Base-by-base conservation (phyloP, 2,113 vertebrate genomes). In the Maylandia zebra region DNA sequence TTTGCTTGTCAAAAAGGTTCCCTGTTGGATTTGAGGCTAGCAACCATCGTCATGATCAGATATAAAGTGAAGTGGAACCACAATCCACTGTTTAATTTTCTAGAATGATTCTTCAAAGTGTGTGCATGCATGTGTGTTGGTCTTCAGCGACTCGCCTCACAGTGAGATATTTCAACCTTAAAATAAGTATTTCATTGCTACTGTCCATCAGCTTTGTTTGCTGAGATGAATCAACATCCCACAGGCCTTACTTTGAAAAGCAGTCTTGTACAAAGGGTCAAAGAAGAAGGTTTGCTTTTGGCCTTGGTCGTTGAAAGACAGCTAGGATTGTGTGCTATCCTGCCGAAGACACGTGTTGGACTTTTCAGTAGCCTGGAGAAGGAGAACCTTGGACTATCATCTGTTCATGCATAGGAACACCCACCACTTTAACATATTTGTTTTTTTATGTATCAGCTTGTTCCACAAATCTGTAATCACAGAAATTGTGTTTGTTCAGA, bases 311-410 rank as follows among this genome's bases (percentile, higher is more conserved):
- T 92, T 81, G 79, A 89, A 92, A 87, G 82, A 81, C 57, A 57
- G 83, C 52, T 16, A 38, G 55, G 48, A 85, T 88, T 64, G 56
- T 27, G 45, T 2, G 27, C n/a, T 2, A 61, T 76, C 10, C 22
- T 81, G 79, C 53, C 41, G 27, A 38, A 71, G 82, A 79, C 80
- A 82, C 22, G 16, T 83, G 87, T 87, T 80, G 56, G 27, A 81
- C 71, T 86, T 41, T 48, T 50, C 30, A 3, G 56, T 1, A 22
- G 66, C 86, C 84, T 12, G 6, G 36, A 50, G 36, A 71, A 38
- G 45, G 83, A 89, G 87, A 84, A 93, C 93, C 92, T 90, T 88
- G 88, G 82, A 90, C 76, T 71, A 88, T 92, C 87, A 83, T 59
- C 22, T 6, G 12, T 14, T 74, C 10, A 14, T 82, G 76, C 74